phyloP scores from a whole-genome alignment of 2,888 invertebrate genomes.

The Rapana venosa region DNA sequence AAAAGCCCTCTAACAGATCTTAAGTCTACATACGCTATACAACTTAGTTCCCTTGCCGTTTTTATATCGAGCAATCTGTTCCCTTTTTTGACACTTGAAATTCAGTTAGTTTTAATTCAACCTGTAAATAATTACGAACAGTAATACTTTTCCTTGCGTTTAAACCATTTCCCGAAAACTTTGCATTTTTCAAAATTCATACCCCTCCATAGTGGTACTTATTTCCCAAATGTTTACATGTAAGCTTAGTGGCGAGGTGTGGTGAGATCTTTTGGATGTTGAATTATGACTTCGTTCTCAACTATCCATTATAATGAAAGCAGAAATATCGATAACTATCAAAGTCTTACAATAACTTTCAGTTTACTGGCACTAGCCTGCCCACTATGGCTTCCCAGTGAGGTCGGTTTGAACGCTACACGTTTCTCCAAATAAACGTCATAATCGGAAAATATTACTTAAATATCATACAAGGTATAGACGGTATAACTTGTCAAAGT shows the following conservation, averaged over 20 bases:
- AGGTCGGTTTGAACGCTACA: not conserved
- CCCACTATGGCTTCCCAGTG: not conserved
- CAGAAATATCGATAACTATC: not conserved
- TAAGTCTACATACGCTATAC: not conserved
- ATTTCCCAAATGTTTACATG: slow-evolving; percentile 28
- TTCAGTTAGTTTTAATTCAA: not conserved
- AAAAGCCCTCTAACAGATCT: not conserved
- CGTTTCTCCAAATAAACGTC: not conserved
- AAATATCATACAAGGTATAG: not conserved
- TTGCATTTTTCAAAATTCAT: slow-evolving; percentile 18
- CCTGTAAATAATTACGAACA: not conserved
- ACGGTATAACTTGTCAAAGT: not conserved
- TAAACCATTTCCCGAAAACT: not conserved
- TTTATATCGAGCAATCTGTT: not conserved
- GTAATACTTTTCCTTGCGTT: not conserved
- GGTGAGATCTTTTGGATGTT: not conserved
- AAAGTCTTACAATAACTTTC: not conserved
- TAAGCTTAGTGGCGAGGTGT: not conserved
- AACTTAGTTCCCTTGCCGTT: not conserved
- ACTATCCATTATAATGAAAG: not conserved
- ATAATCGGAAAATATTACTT: not conserved
- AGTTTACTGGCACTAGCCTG: not conserved
- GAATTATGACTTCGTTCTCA: not conserved
- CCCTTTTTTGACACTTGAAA: not conserved
- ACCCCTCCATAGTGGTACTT: not conserved